Evolutionary conservation across 2,113 vertebrate species (phyloP).

Genomic region (Zootoca vivipara): DNA sequence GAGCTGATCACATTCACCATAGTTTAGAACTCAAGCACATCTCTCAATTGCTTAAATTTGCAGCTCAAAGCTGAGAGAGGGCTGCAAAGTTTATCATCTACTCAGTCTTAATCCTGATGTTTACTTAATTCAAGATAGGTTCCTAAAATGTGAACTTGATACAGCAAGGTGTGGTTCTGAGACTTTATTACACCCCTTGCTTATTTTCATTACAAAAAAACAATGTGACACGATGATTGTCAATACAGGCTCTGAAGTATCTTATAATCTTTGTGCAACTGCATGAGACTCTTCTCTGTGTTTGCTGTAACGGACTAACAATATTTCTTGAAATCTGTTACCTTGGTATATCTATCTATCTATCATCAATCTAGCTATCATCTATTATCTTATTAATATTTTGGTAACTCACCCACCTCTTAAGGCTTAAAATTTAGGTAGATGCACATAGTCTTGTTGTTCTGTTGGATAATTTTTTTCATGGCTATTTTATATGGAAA

Average conservation of each 20-base stretch:
- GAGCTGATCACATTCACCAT: too few relatives aligned
- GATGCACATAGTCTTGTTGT: background rate
- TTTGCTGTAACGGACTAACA: background rate
- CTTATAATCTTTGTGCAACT: background rate
- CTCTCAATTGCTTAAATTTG: too few relatives aligned
- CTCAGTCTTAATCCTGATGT: too few relatives aligned
- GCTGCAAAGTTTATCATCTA: too few relatives aligned
- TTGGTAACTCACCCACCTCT: background rate
- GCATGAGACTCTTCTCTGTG: background rate
- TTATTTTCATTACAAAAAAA: background rate
- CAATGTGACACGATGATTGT: background rate
- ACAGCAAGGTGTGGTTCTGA: background rate
- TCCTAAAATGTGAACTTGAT: background rate
- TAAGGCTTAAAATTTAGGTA: background rate
- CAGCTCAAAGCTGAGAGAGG: too few relatives aligned
- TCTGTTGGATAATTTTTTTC: background rate
- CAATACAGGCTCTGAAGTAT: background rate
- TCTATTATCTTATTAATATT: background rate
- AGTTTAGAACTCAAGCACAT: too few relatives aligned
- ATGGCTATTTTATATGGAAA: background rate
- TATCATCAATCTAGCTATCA: too few relatives aligned
- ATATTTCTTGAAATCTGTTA: background rate
- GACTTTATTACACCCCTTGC: background rate
- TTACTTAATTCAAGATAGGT: background rate
- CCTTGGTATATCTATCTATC: background rate